A percentile compares a stretch with the other conserved stretches of the same genome.
Evolutionary conservation across 2,797 vertebrate genomes (phyloP).

Genomic region (Hozukius guyotensis): DNA sequence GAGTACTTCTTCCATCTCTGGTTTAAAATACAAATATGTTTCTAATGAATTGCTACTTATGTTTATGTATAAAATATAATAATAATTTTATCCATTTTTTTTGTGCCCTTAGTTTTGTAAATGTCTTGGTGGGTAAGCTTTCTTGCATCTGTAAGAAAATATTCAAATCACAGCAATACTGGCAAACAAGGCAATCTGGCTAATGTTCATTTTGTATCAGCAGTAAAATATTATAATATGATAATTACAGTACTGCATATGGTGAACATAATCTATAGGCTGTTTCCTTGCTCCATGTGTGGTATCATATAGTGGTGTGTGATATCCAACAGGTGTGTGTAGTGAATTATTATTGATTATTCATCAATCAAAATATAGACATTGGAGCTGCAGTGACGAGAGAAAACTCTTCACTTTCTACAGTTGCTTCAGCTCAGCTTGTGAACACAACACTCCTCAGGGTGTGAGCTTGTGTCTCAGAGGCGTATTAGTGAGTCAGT

Average conservation of each 20-base stretch:
- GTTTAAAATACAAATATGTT: neutral
- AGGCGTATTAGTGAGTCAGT: neutral
- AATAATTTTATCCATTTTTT: neutral
- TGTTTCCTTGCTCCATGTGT: too few relatives aligned
- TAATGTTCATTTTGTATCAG: neutral
- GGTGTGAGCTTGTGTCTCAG: neutral
- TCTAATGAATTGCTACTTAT: neutral
- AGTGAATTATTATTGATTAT: neutral
- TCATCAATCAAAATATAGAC: neutral
- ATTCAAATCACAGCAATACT: neutral
- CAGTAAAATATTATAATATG: neutral
- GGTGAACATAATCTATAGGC: neutral
- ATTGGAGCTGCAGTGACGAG: neutral
- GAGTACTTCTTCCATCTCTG: too few relatives aligned
- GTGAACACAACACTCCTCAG: neutral
- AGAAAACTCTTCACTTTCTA: neutral
- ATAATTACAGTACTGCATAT: neutral
- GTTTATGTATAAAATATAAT: neutral
- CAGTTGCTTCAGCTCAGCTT: neutral
- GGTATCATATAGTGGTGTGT: too few relatives aligned
- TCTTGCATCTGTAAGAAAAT: neutral
- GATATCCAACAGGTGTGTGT: neutral
- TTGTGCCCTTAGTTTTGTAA: neutral
- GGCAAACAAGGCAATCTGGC: too few relatives aligned
- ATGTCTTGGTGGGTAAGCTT: neutral